Base-by-base conservation (phyloP, 2,113 vertebrate species). In the Petromus typicus region DNA sequence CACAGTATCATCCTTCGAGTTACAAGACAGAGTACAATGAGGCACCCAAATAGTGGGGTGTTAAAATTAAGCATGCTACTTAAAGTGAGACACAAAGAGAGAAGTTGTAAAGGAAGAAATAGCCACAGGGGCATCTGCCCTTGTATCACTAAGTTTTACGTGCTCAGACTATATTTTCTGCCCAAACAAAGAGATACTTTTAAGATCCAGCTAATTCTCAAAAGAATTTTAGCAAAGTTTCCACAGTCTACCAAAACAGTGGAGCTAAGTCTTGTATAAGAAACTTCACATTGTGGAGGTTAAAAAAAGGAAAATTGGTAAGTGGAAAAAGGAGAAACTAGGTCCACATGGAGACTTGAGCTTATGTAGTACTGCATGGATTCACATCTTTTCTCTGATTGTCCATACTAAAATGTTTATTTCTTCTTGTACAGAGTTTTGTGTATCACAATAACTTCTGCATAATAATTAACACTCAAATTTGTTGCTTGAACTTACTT, bases 61-160 rank as follows among this genome's bases (percentile, higher is more conserved):
- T 18, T 81, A 86, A 80, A 96, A 89, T 93, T 96, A 97, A 97
- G 34, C 34, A 71, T 32, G 34, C 20, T 34, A 86, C 85, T 97
- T 92, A 96, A 95, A 89, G 2, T 67, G 88, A 97, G 97, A 94
- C 76, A 79, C 61, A 97, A 73, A 16, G 86, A 96, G 89, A 86
- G 12, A 34, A 96, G 80, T 0, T 86, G 63, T 96, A 96, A 93
- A 83, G 25, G 27, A 54, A 95, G 85, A 91, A 84, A 71, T 0
- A 96, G 80, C 1, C 54, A 88, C 54, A 37, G 43, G 43, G 1
- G 5, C 25, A 83, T 85, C 25, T 78, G n/a, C 76, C 40, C 25
- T 92, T 95, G 76, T 61, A 3, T 10, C 34, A 90, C 59, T 30
- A n/a, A 80, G 2, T 1, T 40, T 40, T 85, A 69, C 0, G 0